Conservation (phyloP, 92 coral and sea anemone species). For the Actinostola sp. region DNA sequence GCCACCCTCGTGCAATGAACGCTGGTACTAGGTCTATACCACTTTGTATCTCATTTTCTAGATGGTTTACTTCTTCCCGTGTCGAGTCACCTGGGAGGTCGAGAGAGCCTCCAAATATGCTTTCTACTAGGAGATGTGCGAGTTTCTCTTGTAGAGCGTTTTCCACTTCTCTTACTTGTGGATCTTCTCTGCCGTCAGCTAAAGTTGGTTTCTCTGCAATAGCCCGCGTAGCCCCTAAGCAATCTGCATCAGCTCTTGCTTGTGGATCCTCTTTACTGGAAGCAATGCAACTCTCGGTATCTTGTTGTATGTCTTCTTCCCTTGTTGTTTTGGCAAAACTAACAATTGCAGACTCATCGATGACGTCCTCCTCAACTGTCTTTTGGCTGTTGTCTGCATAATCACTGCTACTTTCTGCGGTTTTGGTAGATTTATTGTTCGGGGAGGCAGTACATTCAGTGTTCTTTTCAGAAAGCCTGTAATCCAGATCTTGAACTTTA, state of each 20-base stretch:
- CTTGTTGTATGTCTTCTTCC: background rate
- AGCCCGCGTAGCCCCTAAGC: background rate
- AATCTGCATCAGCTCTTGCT: too few relatives aligned
- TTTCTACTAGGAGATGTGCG: background rate
- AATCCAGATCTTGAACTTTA: constrained; percentile 14
- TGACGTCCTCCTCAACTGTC: background rate
- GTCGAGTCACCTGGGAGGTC: background rate
- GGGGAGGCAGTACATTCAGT: background rate
- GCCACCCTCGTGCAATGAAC: constrained; percentile 69
- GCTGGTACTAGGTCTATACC: constrained; percentile 81
- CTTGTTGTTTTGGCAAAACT: background rate
- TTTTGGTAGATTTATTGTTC: background rate
- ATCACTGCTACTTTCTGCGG: background rate
- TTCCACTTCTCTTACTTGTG: background rate
- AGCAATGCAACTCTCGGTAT: background rate
- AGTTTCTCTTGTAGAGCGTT: background rate
- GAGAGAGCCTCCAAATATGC: background rate
- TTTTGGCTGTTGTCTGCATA: background rate
- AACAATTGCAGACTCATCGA: too few relatives aligned
- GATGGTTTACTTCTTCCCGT: background rate
- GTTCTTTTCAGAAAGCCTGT: constrained; percentile 2
- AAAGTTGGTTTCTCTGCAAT: background rate
- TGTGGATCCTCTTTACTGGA: background rate
- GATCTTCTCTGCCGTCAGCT: background rate
- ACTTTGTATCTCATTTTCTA: constrained; percentile 10